phyloP scores from a whole-genome alignment of 92 coral and sea anemone species.

The Micromussa lordhowensis region DNA sequence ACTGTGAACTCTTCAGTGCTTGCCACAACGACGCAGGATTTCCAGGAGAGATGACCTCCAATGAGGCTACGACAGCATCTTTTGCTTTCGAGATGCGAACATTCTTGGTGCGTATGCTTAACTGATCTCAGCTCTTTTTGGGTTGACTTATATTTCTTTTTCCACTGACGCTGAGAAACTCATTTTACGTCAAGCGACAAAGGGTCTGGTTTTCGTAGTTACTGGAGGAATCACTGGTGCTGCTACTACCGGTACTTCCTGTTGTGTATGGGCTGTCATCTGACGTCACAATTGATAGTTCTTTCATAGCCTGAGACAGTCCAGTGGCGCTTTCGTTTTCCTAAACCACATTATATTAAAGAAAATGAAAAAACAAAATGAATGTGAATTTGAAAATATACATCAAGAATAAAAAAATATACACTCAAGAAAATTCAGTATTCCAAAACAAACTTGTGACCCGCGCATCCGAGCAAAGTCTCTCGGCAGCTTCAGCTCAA shows the following conservation, averaged over 20 bases:
- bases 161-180: conserved; percentile 26
- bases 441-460: no score
- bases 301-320: background rate
- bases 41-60: conserved; percentile 42
- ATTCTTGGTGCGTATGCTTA: conserved; percentile 32
- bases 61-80: conserved; percentile 38
- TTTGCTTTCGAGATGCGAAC: conserved; percentile 33
- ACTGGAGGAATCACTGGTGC: background rate
- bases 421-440: no score
- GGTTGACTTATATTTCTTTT: conserved; percentile 17
- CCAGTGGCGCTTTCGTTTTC: no score
- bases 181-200: conserved; percentile 17
- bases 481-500: no score
- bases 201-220: background rate
- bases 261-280: background rate
- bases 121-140: conserved; percentile 38
- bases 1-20: conserved; percentile 7
- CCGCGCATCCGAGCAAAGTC: no score
- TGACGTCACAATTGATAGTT: background rate
- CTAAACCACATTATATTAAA: no score
- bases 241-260: background rate
- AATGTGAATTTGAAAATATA: no score
- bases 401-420: no score
- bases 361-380: no score
- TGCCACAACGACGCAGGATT: conserved; percentile 29